Evolutionary conservation across 1,140 invertebrate species (phyloP).

Genomic region (Drosophila willistoni): DNA sequence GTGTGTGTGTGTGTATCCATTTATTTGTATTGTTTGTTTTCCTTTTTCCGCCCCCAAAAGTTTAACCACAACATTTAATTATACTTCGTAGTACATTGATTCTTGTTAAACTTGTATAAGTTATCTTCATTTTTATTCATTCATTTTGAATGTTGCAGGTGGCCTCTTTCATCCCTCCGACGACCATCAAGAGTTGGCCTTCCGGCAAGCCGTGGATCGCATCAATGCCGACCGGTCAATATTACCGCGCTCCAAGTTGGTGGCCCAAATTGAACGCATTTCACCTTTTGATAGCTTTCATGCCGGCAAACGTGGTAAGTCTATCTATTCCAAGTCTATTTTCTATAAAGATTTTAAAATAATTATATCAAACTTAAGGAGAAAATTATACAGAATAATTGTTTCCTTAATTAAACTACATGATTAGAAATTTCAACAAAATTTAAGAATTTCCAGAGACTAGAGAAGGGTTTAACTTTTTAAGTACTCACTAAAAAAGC

Average conservation of each 20-base stretch:
- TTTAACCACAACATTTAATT: slow-evolving; percentile 10
- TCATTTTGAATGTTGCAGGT: slow-evolving; percentile 84
- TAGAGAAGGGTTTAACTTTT: no score
- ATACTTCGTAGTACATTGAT: slow-evolving; percentile 2
- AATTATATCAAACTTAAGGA: no score
- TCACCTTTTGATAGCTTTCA: slow-evolving; percentile 95
- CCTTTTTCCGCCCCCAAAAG: neutral
- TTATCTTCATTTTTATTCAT: neutral
- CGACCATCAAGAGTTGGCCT: slow-evolving; percentile 91
- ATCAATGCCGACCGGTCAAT: slow-evolving; percentile 93
- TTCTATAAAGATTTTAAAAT: neutral
- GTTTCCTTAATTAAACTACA: no score
- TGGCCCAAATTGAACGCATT: slow-evolving; percentile 93
- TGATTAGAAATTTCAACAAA: no score
- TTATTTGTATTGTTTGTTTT: slow-evolving; percentile 56
- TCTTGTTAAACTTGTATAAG: slow-evolving; percentile 21
- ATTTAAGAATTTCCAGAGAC: no score
- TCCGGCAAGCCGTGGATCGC: slow-evolving; percentile 94
- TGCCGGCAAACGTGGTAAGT: slow-evolving; percentile 93
- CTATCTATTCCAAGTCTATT: neutral
- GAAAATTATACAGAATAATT: no score
- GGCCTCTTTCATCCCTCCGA: slow-evolving; percentile 92
- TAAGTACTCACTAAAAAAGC: no score
- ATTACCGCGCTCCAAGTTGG: slow-evolving; percentile 91
- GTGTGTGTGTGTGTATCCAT: slow-evolving; percentile 34